Base-by-base conservation (phyloP, 2,888 invertebrate genomes). In the Saturnia pavonia region DNA sequence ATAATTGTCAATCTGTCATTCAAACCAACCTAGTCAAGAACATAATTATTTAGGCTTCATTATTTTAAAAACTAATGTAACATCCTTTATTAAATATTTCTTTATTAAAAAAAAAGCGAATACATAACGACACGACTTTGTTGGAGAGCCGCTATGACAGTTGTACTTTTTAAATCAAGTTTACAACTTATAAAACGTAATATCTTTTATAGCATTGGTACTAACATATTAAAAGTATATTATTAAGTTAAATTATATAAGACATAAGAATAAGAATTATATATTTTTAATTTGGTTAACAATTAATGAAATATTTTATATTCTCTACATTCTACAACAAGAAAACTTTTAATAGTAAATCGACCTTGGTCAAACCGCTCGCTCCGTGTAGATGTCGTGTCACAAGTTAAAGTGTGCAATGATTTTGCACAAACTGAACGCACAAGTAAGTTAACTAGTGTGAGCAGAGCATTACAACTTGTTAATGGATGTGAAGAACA, bases 1-100 rank as follows among this genome's bases (percentile, higher is more conserved):
- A 34, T 65, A 40, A 65, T 65, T 65, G 40, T 40, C 65, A 65
- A 34, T n/a, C 22, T 65, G 40, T 40, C 65, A 65, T 40, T 27
- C 25, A 63, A 65, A 40, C 6, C 19, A 34, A 3, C 65, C n/a
- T 8, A 19, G 34, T 63, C 6, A 11, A 60, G 6, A 27, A 60
- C 14, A 27, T 2, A 27, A 60, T 27, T 60, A 27, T 14, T 9
- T n/a, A 65, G n/a, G 40, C 40, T 40, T 40, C 0, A 65, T 40
- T 63, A 57, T 19, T 4, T 19, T 22, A 22, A 54, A 54, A 8
- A 11, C 2, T 22, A n/a, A 22, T 11, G 11, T 54, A 54, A 22
- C 22, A 8, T 11, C 2, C 54, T n/a, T 54, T 22, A 54, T n/a
- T 19, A 2, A 48, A 48, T n/a, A 19, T 19, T n/a, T 48, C 19